Base-by-base conservation (phyloP, 1,140 invertebrate species). In the Temnothorax longispinosus region DNA sequence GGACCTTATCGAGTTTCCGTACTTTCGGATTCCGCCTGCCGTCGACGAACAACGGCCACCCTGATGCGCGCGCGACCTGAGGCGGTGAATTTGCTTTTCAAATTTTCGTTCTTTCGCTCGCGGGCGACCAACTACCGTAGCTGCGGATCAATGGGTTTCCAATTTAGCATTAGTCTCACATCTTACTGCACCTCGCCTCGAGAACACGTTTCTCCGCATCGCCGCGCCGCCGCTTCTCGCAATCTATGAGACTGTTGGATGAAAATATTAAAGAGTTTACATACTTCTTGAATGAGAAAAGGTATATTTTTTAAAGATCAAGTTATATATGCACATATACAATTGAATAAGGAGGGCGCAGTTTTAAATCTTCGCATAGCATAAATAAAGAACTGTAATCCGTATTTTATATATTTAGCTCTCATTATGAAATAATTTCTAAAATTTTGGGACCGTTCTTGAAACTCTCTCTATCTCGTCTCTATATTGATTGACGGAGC, bases 1-100 rank as follows among this genome's bases (percentile, higher is more conserved):
- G 21, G 77, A 88, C 62, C 75, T 89, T 87, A 90, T 90, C 81
- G 89, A 90, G 84, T 90, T 90, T 89, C 85, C 87, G 81, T 90
- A 86, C 89, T 91, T 90, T 90, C 44, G 82, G 54, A 90, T 90
- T 91, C 84, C 85, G 72, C 72, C 62, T 64, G 72, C 76, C 56
- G 47, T 47, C 64, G 60, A 35, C 67, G 41, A 38, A 64, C 82
- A 85, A 64, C 78, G 78, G 27, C 78, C 56, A 60, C 65, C 71
- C 67, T 38, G 60, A 77, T 54, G 74, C 60, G 32, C 80, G 52
- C 54, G 80, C 38, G 69, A 58, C 69, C 41, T 54, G 54, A 54
- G 74, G 54, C 80, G 32, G 80, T 41, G 85, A 88, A 90, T 90
- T 90, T 90, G 81, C 81, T 88, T 85, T 90, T 72, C 86, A 85